phyloP scores from a whole-genome alignment of 2,888 invertebrate genomes.

The Abrostola triplasia region DNA sequence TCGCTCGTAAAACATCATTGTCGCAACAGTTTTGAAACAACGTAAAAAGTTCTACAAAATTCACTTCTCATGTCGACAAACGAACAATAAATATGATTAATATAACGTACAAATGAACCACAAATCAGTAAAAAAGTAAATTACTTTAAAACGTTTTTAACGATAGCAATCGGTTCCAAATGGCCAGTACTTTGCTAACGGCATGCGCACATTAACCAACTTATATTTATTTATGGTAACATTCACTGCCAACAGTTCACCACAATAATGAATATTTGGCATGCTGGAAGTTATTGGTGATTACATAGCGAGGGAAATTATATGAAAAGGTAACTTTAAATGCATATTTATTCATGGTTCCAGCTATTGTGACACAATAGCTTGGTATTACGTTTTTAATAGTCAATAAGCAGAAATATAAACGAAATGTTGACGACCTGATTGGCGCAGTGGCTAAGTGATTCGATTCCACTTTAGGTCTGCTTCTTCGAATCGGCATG shows the following conservation, averaged over 20 bases:
- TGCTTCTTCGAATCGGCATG: no score
- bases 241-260: conserved; percentile 40
- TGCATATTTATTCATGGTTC: conserved; percentile 3
- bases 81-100: conserved; percentile 22
- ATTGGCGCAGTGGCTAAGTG: no score
- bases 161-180: conserved; percentile 40
- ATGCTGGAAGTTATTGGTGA: conserved; percentile 22
- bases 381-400: no score
- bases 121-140: conserved; percentile 33
- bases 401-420: no score
- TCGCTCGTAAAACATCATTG: no score
- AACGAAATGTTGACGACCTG: no score
- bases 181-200: conserved; percentile 35
- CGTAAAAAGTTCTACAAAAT: no score
- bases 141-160: conserved; percentile 46
- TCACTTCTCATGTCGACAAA: not conserved
- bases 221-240: conserved; percentile 38
- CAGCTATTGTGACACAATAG: not conserved
- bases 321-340: not conserved
- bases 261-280: conserved; percentile 34
- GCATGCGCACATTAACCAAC: conserved; percentile 38
- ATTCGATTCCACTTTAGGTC: no score
- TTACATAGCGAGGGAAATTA: conserved; percentile 13
- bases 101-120: conserved; percentile 9
- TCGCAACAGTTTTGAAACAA: no score